Percentiles rank a stretch among this genome's conserved stretches.
These are phyloP conservation scores for Archips crataeganus DNA, from an alignment of 2,888 invertebrate genomes.

Conservation along the genomic window DNA sequence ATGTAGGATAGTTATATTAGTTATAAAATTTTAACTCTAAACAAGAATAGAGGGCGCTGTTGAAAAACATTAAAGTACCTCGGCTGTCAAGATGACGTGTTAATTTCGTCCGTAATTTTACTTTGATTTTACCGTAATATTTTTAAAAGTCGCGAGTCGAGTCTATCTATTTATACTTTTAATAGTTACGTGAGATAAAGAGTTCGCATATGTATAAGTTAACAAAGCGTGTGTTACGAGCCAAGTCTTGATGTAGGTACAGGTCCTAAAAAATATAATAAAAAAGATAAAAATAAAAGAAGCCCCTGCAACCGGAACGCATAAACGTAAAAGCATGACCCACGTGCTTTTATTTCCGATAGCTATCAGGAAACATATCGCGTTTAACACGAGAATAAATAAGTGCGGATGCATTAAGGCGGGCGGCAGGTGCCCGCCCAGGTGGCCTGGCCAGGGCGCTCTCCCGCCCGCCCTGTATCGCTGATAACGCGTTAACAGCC, in stretches of 20 bases:
- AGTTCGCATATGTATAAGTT: no score
- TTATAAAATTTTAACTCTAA: no score
- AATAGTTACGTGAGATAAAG: no score
- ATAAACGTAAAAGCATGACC: slow-evolving; percentile 41
- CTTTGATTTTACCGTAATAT: no score
- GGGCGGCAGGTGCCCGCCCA: slow-evolving; percentile 56
- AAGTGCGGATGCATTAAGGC: slow-evolving; percentile 84
- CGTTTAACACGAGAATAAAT: slow-evolving; percentile 72
- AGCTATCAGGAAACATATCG: slow-evolving; percentile 78
- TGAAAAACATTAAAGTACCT: no score
- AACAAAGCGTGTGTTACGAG: no score
- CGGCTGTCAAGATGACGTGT: no score
- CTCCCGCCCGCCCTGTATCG: slow-evolving; percentile 69
- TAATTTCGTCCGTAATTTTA: no score
- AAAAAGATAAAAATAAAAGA: slow-evolving; percentile 24
- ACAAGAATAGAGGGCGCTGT: no score
- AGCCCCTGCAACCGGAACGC: slow-evolving; percentile 43
- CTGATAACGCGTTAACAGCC: slow-evolving; percentile 75
- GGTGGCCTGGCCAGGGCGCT: slow-evolving; percentile 38
- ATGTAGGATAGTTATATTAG: no score
- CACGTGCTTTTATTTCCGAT: slow-evolving; percentile 56
- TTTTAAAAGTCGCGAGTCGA: no score
- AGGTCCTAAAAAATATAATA: not conserved
- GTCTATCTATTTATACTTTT: no score
- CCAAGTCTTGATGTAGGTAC: not conserved